Evolutionary conservation across 2,113 vertebrate genomes (phyloP).

Genomic region (Coptodon rendalli): DNA sequence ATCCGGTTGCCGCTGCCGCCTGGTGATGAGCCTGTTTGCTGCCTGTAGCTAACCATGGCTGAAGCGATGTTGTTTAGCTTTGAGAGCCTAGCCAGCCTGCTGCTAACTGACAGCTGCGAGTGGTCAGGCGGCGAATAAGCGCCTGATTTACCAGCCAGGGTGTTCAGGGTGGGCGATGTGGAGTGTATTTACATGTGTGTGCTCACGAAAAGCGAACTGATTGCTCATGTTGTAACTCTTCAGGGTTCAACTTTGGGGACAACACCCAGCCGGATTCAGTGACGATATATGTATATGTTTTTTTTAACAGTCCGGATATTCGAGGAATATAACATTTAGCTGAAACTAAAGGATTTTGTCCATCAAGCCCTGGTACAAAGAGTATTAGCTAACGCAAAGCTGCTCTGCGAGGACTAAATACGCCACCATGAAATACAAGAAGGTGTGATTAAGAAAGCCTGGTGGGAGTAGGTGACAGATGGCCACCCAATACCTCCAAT

Average conservation of each 20-base stretch:
- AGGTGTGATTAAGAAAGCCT: slow-evolving; percentile 38
- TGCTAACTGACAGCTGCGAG: slow-evolving; percentile 54
- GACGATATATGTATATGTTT: neutral
- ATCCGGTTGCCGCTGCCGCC: neutral
- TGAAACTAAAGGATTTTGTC: neutral
- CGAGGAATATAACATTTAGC: neutral
- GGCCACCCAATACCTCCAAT: slow-evolving; percentile 9
- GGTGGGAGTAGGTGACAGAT: slow-evolving; percentile 29
- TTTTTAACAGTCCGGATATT: neutral
- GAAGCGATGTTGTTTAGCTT: slow-evolving; percentile 6
- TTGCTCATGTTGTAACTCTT: neutral
- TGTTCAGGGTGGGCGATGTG: slow-evolving; percentile 1
- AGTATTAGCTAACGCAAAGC: neutral
- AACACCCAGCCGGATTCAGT: slow-evolving; percentile 10
- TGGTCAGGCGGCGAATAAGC: slow-evolving; percentile 17
- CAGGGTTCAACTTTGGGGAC: neutral
- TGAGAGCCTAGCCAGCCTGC: slow-evolving; percentile 17
- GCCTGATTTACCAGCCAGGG: slow-evolving; percentile 28
- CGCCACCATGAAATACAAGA: slow-evolving; percentile 23
- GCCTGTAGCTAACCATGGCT: slow-evolving; percentile 38
- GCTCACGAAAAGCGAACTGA: neutral
- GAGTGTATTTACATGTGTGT: neutral
- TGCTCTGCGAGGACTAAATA: neutral
- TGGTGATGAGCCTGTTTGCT: slow-evolving; percentile 17
- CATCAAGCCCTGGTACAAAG: neutral